Base-by-base conservation (phyloP, 2,888 invertebrate species). In the Agrochola litura region DNA sequence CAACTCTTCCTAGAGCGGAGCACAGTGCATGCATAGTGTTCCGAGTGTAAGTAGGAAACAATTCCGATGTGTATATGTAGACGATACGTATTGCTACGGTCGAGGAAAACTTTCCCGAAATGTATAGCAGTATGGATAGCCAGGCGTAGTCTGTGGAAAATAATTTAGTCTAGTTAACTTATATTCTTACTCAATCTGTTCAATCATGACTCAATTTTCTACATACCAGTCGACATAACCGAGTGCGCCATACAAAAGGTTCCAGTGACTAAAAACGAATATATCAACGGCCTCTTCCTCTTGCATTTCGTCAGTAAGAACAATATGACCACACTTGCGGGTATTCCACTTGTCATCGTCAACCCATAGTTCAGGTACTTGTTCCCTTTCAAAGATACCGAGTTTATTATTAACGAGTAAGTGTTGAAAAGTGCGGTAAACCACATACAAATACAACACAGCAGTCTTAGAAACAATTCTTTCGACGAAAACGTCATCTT, bases 301-400 rank as follows among this genome's bases (percentile, higher is more conserved):
- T 97, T 97, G 63, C 96, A 94, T 68, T 92, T 93, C 73, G 97
- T 97, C 68, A 97, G 92, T 61, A 97, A 90, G 75, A 96, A 94
- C 72, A 96, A 96, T 75, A 97, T 96, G 41, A 95, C 89, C 37
- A 97, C 88, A 86, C 97, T 97, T 0, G 97, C 97, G 0, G 97
- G 97, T 61, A 97, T 93, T 86, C 95, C 98, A 14, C 97, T 94
- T 12, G 97, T 83, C 0, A 97, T 93, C n/a, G 97, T 97, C 56
- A 97, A 89, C 10, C 97, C 97, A 90, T 98, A 98, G 92, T 98
- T 98, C 8, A 98, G 89, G 90, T 98, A 98, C 89, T 97, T 97
- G 91, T 98, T 97, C 0, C 98, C 98, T 71, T 97, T 97, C 61
- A 98, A 93, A 0, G 97, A 97, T 0, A 98, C 98, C 0, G 98